Evolutionary conservation across 2,888 invertebrate species (phyloP).

Genomic region (Eledone cirrhosa): DNA sequence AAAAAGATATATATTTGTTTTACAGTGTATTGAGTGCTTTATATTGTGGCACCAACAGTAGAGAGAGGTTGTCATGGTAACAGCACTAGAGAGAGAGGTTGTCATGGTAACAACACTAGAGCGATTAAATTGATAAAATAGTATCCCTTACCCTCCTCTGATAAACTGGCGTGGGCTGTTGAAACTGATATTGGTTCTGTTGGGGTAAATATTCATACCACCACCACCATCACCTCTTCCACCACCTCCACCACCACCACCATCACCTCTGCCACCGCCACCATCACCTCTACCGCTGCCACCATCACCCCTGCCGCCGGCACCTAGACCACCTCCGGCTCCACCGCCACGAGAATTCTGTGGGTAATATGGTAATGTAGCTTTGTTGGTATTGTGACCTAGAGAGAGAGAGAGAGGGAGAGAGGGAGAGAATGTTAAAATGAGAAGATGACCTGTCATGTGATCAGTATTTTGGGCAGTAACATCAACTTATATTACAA

Average conservation of each 20-base stretch:
- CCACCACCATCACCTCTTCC: not conserved
- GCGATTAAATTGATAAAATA: not conserved
- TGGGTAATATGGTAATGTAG: constrained; percentile 13
- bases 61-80: too few species aligned
- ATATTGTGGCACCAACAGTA: too few species aligned
- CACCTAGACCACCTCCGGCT: not conserved
- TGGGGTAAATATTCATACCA: constrained; percentile 29
- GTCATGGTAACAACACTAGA: too few species aligned
- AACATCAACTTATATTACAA: too few species aligned
- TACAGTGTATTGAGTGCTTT: too few species aligned
- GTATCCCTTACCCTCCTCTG: constrained; percentile 35
- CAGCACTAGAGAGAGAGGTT: too few species aligned
- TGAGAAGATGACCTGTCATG: too few species aligned
- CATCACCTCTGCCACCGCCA: not conserved
- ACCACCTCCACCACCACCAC: not conserved
- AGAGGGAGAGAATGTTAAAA: too few species aligned
- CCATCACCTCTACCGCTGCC: not conserved
- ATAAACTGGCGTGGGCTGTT: constrained; percentile 36
- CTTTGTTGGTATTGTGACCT: constrained; percentile 25
- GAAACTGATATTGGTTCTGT: constrained; percentile 35
- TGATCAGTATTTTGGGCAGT: too few species aligned
- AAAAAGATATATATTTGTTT: too few species aligned
- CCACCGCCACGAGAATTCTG: constrained; percentile 21
- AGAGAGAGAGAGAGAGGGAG: not conserved
- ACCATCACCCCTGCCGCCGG: not conserved